Evolutionary conservation across 2,797 vertebrate genomes (phyloP).

Genomic region (Darevskia nairensis): DNA sequence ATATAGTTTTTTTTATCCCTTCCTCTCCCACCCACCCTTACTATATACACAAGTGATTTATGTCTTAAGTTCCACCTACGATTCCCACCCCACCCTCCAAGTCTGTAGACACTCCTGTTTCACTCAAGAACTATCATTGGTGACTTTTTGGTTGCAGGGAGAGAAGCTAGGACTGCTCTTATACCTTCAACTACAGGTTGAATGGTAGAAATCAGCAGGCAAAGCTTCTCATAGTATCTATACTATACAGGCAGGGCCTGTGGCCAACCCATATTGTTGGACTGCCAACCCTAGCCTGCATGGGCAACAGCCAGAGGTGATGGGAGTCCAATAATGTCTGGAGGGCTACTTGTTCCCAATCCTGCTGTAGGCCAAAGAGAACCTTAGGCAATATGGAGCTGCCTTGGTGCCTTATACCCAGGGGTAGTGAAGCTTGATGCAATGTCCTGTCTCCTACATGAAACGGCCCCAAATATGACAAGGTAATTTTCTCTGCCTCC

Average conservation of each 20-base stretch:
- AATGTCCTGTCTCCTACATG: not conserved
- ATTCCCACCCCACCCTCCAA: not conserved
- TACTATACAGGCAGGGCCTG: no score
- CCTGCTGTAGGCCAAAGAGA: not conserved
- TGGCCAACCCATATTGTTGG: not conserved
- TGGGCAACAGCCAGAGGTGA: not conserved
- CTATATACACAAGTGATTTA: not conserved
- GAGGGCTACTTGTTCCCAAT: not conserved
- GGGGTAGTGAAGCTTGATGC: not conserved
- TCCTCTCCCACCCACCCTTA: not conserved
- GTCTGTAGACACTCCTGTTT: not conserved
- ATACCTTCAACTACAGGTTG: not conserved
- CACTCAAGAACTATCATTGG: not conserved
- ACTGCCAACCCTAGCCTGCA: not conserved
- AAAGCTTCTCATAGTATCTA: not conserved
- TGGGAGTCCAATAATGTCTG: not conserved
- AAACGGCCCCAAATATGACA: not conserved
- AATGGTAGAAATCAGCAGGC: not conserved
- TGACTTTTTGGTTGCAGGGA: not conserved
- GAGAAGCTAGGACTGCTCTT: not conserved
- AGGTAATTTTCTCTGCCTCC: not conserved
- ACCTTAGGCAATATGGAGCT: no score
- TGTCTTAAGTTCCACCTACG: not conserved
- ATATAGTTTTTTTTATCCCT: not conserved
- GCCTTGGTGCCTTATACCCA: not conserved